phyloP scores from a whole-genome alignment of 2,888 invertebrate genomes.

The Spisula subtruncata region DNA sequence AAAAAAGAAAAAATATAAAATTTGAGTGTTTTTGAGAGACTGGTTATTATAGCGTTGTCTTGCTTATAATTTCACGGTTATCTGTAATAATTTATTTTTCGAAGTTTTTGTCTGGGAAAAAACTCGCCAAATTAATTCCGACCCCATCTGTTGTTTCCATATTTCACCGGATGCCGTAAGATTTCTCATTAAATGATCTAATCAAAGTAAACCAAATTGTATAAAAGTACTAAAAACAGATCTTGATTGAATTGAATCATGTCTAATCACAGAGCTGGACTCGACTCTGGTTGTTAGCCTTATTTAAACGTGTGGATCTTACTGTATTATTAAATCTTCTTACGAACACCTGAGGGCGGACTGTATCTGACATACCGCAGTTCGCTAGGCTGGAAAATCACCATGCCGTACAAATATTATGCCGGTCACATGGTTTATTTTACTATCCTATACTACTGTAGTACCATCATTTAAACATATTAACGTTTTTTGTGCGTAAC shows the following conservation, averaged over 20 bases:
- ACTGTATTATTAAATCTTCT: constrained; percentile 29
- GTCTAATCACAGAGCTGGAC: constrained; percentile 30
- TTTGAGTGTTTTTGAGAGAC: background rate
- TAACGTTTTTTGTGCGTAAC: background rate
- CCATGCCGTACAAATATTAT: background rate
- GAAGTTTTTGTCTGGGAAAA: background rate
- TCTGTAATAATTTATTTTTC: background rate
- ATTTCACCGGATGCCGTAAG: background rate
- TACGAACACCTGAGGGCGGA: constrained; percentile 46
- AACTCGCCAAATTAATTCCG: background rate
- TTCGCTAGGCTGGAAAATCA: constrained; percentile 38
- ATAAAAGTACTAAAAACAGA: background rate
- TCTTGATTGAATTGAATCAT: background rate
- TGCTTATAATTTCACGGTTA: background rate
- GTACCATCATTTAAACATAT: constrained; percentile 13
- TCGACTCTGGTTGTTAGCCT: background rate
- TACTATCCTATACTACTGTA: background rate
- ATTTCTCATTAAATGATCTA: too few species aligned
- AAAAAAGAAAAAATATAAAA: background rate
- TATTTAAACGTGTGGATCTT: constrained; percentile 43
- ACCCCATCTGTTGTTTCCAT: background rate
- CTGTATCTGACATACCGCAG: constrained; percentile 34
- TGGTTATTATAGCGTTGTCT: background rate
- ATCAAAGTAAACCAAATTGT: background rate
- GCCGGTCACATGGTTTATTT: constrained; percentile 31